Conservation (phyloP, 2,113 vertebrate genomes). For the Nothobranchius furzeri region DNA sequence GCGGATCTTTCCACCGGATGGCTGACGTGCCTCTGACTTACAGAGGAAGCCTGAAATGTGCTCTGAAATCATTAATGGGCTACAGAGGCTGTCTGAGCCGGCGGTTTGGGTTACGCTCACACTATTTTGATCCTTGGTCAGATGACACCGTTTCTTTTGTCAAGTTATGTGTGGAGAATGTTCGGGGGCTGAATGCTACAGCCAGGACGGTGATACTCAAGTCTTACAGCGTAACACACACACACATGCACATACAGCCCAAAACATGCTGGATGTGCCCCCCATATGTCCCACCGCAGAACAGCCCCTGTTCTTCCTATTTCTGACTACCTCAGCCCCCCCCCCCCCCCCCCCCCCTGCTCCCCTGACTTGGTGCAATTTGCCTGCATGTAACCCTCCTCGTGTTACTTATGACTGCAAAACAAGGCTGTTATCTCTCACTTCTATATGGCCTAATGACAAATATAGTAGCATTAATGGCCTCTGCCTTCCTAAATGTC, state of each 20-base stretch:
- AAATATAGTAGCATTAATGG: conserved; percentile 93
- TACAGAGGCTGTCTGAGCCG: conserved; percentile 66
- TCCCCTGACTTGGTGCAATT: conserved; percentile 78
- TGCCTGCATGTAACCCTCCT: conserved; percentile 83
- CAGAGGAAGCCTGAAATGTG: conserved; percentile 72
- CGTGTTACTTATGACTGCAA: conserved; percentile 83
- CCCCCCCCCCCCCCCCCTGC: conserved; percentile 28
- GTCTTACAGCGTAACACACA: conserved; percentile 53
- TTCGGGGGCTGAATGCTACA: conserved; percentile 67
- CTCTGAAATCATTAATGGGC: conserved; percentile 82
- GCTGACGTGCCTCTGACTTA: conserved; percentile 68
- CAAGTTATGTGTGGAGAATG: conserved; percentile 79
- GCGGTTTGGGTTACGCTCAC: conserved; percentile 77
- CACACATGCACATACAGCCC: conserved; percentile 37
- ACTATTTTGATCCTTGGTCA: conserved; percentile 83
- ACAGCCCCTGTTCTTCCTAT: conserved; percentile 38
- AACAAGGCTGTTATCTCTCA: conserved; percentile 85
- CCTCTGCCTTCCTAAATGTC: conserved; percentile 83
- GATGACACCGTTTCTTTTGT: conserved; percentile 83
- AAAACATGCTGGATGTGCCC: conserved; percentile 28
- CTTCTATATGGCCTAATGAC: conserved; percentile 84
- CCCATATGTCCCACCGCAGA: conserved; percentile 42
- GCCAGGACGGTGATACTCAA: conserved; percentile 65
- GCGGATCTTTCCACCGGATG: conserved; percentile 57
- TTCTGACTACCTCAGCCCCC: conserved; percentile 64